Conservation (phyloP, 1,140 invertebrate species). For the Papilio xuthus region DNA sequence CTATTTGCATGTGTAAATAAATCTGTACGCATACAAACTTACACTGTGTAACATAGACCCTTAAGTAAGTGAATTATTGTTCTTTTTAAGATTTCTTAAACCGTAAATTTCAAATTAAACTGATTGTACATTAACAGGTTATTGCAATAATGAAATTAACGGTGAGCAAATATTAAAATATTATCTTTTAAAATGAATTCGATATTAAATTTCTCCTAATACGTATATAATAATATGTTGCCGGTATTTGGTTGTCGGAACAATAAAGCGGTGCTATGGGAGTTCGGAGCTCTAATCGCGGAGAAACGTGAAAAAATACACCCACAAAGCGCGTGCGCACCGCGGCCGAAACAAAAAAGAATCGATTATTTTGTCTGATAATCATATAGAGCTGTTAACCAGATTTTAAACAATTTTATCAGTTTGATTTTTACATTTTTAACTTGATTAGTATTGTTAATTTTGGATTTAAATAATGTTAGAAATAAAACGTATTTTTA, state of each 20-base stretch:
- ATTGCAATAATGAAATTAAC: slow-evolving; percentile 17
- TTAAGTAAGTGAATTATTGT: no score
- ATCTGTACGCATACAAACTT: no score
- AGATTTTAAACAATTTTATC: slow-evolving; percentile 9
- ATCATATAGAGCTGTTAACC: slow-evolving; percentile 24
- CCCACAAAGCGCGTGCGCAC: slow-evolving; percentile 72
- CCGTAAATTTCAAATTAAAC: no score
- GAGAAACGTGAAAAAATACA: slow-evolving; percentile 79
- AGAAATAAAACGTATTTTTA: no score
- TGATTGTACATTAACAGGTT: neutral
- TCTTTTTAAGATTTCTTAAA: no score
- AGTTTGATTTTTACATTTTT: no score
- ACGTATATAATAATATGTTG: slow-evolving; percentile 40
- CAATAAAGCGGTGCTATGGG: slow-evolving; percentile 63
- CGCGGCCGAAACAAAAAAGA: slow-evolving; percentile 55
- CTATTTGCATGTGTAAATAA: no score
- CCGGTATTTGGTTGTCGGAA: slow-evolving; percentile 50
- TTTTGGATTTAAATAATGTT: no score
- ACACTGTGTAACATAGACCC: no score
- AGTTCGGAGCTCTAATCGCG: slow-evolving; percentile 72
- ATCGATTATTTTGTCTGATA: slow-evolving; percentile 41
- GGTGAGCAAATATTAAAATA: slow-evolving; percentile 15
- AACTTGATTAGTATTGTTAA: no score
- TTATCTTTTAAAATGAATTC: slow-evolving; percentile 36
- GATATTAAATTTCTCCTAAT: slow-evolving; percentile 37